Evolutionary conservation across 2,113 vertebrate genomes (phyloP), one percentile per base, ranked within the genome.

Genomic region (Prunella fulvescens): DNA sequence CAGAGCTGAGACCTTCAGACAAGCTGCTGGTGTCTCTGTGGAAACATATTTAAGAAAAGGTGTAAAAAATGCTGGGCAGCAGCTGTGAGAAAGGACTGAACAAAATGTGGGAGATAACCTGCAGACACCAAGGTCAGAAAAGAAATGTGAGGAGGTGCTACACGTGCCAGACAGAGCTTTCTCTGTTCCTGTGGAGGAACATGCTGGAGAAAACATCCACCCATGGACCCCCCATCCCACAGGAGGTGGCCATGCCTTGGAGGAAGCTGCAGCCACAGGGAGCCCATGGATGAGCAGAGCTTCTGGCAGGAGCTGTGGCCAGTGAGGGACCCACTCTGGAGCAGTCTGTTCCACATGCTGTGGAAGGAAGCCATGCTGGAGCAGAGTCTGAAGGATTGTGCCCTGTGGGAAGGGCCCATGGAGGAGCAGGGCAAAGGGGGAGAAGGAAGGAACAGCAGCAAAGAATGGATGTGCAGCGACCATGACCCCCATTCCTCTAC

Each of bases 321-420:
- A 39, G 33, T 3, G 67, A 57, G 10, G 48, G 11, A 66, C 10
- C 25, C 12, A 8, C 15, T 7, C 12, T 29, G 61, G 48, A 70
- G 35, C 39, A 20, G 15, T 3, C 9, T 40, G 18, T 6, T n/a
- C 42, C 51, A 39, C 7, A 17, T 1, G 2, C 16, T 3, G 1
- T 8, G 33, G 16, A 10, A 13, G 13, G 25, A 40, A 50, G 2
- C 19, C 50, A 19, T 0, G 1, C 58, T 14, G 33, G 18, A 48
- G 37, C 60, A 62, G 24, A 4, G 4, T 29, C 12, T 10, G 48
- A 10, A 37, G 66, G 42, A 23, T 3, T 74, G 18, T 2, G 1
- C 16, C 26, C 60, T 28, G 8, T 8, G 44, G 44, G 28, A n/a
- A 53, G 28, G 37, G 19, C 39, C 33, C 24, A 8, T 3, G 28